Evolutionary conservation across 2,113 vertebrate genomes (phyloP), one percentile per base, ranked within the genome.

Genomic region (Bufo bufo): DNA sequence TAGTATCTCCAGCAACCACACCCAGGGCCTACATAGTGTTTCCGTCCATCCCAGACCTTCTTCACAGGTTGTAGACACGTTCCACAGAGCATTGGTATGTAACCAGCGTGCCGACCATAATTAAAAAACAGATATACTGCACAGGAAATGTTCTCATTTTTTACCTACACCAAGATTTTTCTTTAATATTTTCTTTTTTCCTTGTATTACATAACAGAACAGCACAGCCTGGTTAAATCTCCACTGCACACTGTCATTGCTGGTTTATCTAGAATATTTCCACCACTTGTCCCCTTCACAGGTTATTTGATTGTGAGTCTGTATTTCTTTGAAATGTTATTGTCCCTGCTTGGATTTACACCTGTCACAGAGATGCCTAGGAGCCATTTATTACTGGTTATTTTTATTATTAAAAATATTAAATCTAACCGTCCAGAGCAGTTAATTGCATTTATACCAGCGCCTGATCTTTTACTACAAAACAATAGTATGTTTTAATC

Each of bases 231-330:
- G 17, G 9, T 49, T 33, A 49, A 49, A 6, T 65, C 23, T 6
- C 69, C 47, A 56, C 23, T 52, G 43, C 20, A 47, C n/a, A 54
- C 72, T 77, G 85, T 86, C 85, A 78, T 54, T 86, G 58, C 85
- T 86, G 19, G 61, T 86, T 86, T 79, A 86, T 66, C 74, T 79
- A 43, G n/a, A 78, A 79, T 69, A 79, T 79, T 61, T 65, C 75
- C 59, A 86, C 47, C 77, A n/a, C 75, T 79, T 80, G 61, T 56
- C 61, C 77, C 54, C n/a, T 80, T 80, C 20, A 43, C 58, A 81
- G 85, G 33, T 86, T 86, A 87, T 87, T 87, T 65, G 63, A 80
- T 87, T 87, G 85, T 71, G 61, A 69, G 58, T 66, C n/a, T 47
- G 71, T 87, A 56, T 79, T 71, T 54, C 63, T 52, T 23, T 71